These are phyloP conservation scores for Nothobranchius furzeri DNA, from an alignment of 2,113 vertebrate genomes.

Conservation along the genomic window DNA sequence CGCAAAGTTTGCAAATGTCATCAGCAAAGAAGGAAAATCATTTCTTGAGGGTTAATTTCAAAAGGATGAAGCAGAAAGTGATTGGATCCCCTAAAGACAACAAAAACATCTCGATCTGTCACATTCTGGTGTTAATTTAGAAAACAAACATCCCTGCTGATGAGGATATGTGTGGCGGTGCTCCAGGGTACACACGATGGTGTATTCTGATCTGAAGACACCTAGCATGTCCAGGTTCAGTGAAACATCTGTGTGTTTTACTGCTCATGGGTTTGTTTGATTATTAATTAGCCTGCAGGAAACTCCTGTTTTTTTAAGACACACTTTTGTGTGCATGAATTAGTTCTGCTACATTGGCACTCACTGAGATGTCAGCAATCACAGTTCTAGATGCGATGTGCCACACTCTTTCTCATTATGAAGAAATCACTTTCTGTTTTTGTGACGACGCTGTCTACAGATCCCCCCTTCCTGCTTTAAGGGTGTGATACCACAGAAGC, in stretches of 20 bases:
- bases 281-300: slow-evolving; percentile 68
- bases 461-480: not conserved
- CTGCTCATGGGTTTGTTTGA: slow-evolving; percentile 68
- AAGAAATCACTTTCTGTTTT: slow-evolving; percentile 56
- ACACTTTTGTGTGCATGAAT: slow-evolving; percentile 67
- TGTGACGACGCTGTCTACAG: slow-evolving; percentile 60
- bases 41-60: slow-evolving; percentile 29
- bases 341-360: slow-evolving; percentile 70
- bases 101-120: slow-evolving; percentile 10
- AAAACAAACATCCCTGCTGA: slow-evolving; percentile 28
- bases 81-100: slow-evolving; percentile 27
- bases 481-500: slow-evolving; percentile 13
- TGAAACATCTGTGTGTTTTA: slow-evolving; percentile 49
- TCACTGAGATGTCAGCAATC: slow-evolving; percentile 67
- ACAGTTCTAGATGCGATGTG: slow-evolving; percentile 63
- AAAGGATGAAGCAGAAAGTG: slow-evolving; percentile 21
- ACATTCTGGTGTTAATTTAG: slow-evolving; percentile 13
- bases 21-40: slow-evolving; percentile 42
- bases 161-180: slow-evolving; percentile 15
- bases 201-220: slow-evolving; percentile 28
- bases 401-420: slow-evolving; percentile 58
- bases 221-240: not conserved
- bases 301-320: slow-evolving; percentile 48
- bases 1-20: slow-evolving; percentile 43
- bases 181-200: slow-evolving; percentile 21